Evolutionary conservation across 2,113 vertebrate species (phyloP).

Genomic region (Pavo muticus): DNA sequence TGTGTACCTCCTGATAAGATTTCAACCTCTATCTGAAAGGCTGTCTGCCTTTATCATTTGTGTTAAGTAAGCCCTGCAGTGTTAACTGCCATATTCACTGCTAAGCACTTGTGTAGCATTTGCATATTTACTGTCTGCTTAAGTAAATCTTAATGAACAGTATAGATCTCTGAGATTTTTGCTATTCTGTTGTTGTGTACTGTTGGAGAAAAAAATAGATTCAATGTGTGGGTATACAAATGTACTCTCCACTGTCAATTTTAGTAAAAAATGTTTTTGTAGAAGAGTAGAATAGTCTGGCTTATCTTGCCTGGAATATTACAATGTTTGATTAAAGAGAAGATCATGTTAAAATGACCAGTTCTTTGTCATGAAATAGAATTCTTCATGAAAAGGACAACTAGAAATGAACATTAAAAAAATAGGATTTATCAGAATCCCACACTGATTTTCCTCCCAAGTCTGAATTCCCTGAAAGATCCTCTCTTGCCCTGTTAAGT

Average conservation of each 20-base stretch:
- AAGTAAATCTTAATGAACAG: neutral
- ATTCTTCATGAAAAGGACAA: neutral
- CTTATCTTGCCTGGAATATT: neutral
- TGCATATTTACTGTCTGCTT: neutral
- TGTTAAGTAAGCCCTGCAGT: neutral
- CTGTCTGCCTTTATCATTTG: neutral
- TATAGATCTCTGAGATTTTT: neutral
- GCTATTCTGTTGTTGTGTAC: neutral
- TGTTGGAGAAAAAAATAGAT: neutral
- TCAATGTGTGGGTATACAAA: neutral
- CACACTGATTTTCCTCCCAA: neutral
- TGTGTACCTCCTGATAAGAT: neutral
- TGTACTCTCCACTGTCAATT: neutral
- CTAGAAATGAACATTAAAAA: neutral
- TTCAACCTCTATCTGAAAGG: neutral
- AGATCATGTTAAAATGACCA: neutral
- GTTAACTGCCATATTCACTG: accelerated
- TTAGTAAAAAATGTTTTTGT: neutral
- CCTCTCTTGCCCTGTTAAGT: neutral
- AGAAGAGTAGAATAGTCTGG: neutral
- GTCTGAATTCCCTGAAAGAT: neutral
- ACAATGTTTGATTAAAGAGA: neutral
- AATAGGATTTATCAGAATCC: neutral
- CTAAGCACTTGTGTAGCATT: neutral
- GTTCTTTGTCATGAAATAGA: neutral